These are phyloP conservation scores for Limnephilus lunatus DNA, from an alignment of 2,888 invertebrate genomes.

Conservation along the genomic window DNA sequence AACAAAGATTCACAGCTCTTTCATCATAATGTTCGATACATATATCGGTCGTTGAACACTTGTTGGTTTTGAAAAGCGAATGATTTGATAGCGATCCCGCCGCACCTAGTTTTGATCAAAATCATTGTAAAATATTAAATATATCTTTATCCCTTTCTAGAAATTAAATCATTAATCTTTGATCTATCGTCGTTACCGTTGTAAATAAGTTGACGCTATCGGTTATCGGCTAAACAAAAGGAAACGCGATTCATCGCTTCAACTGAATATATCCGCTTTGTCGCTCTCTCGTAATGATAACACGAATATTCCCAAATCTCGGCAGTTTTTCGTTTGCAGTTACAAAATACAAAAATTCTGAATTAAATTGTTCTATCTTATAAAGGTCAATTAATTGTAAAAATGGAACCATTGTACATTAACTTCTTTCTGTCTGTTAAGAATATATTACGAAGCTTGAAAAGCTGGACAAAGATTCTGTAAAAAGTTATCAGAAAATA, in stretches of 20 bases:
- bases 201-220: constrained; percentile 32
- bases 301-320: too few relatives aligned
- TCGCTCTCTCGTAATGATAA: neutral
- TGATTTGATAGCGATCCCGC: neutral
- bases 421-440: neutral
- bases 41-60: neutral
- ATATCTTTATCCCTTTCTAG: constrained; percentile 15
- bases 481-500: neutral
- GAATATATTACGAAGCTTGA: neutral
- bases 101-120: neutral
- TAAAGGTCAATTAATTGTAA: constrained; percentile 45
- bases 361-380: neutral
- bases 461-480: neutral
- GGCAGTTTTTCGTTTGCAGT: neutral
- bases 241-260: neutral
- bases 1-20: neutral
- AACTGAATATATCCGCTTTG: neutral
- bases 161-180: constrained; percentile 9
- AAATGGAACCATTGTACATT: constrained; percentile 40
- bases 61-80: neutral
- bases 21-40: neutral
- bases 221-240: constrained; percentile 2
- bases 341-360: neutral
- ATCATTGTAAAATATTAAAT: constrained; percentile 16
- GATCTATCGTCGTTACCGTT: constrained; percentile 29